Conservation (phyloP, 2,797 vertebrate species). For the Microchirus variegatus region DNA sequence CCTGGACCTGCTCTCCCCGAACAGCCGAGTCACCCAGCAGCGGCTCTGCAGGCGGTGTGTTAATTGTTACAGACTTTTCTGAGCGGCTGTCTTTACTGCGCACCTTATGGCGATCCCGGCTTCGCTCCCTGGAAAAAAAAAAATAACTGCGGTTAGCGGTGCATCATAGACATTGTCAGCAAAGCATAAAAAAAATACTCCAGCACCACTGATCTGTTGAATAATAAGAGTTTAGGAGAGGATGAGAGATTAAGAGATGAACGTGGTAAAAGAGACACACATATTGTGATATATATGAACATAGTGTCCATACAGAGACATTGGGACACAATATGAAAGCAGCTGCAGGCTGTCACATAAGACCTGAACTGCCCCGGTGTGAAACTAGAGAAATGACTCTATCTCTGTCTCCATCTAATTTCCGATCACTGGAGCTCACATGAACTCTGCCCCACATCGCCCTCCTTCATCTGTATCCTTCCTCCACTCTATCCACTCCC, state of each 20-base stretch:
- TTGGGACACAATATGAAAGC: background rate
- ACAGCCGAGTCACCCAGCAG: slow-evolving; percentile 83
- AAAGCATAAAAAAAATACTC: no score
- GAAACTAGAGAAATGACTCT: slow-evolving; percentile 21
- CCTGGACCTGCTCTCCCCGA: slow-evolving; percentile 85
- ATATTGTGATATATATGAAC: background rate
- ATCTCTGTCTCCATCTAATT: slow-evolving; percentile 17
- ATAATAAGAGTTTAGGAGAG: no score
- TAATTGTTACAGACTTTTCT: slow-evolving; percentile 94
- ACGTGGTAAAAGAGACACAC: background rate
- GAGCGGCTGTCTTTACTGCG: slow-evolving; percentile 90
- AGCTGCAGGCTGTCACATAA: slow-evolving; percentile 35
- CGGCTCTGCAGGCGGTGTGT: slow-evolving; percentile 87
- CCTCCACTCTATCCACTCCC: slow-evolving; percentile 1
- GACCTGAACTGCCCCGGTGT: slow-evolving; percentile 10
- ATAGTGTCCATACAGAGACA: background rate
- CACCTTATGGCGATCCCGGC: slow-evolving; percentile 91
- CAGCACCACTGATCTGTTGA: no score
- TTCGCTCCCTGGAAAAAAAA: slow-evolving; percentile 80
- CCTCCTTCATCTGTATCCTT: background rate
- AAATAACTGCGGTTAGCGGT: slow-evolving; percentile 10
- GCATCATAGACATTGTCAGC: background rate
- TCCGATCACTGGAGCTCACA: slow-evolving; percentile 7
- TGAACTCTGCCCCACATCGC: slow-evolving; percentile 35
- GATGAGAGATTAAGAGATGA: background rate